Evolutionary conservation across 2,113 vertebrate genomes (phyloP).

Genomic region (Anhinga rufa): DNA sequence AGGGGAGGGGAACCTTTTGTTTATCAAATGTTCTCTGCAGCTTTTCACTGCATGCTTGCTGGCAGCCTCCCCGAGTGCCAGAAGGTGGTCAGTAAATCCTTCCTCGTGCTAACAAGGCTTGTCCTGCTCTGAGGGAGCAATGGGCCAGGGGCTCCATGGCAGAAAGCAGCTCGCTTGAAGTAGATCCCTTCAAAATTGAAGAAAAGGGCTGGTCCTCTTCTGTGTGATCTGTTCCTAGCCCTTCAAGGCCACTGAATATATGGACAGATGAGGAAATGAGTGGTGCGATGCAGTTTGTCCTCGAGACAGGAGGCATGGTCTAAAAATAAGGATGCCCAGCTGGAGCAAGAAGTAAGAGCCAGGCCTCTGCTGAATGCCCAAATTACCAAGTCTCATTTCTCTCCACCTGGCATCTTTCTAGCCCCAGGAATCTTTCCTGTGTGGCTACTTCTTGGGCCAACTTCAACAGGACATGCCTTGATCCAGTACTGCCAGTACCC

Average conservation of each 20-base stretch:
- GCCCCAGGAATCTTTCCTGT: background rate
- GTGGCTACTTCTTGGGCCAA: background rate
- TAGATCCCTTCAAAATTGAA: background rate
- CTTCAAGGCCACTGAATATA: background rate
- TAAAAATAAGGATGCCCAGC: background rate
- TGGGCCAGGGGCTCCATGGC: background rate
- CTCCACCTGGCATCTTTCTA: background rate
- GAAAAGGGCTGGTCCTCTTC: background rate
- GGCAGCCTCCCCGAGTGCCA: background rate
- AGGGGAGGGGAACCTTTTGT: background rate
- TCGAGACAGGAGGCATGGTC: background rate
- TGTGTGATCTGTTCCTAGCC: background rate
- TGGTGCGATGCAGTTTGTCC: background rate
- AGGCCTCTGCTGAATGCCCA: background rate
- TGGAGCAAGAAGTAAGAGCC: background rate
- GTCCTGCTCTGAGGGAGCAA: background rate
- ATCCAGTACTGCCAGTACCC: background rate
- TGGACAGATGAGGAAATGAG: background rate
- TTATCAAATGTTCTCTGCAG: background rate
- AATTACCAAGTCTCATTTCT: background rate
- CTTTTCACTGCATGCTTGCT: background rate
- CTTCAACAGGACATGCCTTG: background rate
- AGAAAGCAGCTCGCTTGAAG: background rate
- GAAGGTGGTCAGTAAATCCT: background rate
- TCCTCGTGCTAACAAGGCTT: background rate